Percentiles rank a stretch among this genome's conserved stretches.
These are phyloP conservation scores for Ctenochaetus hawaiiensis DNA, from an alignment of 2,797 vertebrate species.

Conservation along the genomic window DNA sequence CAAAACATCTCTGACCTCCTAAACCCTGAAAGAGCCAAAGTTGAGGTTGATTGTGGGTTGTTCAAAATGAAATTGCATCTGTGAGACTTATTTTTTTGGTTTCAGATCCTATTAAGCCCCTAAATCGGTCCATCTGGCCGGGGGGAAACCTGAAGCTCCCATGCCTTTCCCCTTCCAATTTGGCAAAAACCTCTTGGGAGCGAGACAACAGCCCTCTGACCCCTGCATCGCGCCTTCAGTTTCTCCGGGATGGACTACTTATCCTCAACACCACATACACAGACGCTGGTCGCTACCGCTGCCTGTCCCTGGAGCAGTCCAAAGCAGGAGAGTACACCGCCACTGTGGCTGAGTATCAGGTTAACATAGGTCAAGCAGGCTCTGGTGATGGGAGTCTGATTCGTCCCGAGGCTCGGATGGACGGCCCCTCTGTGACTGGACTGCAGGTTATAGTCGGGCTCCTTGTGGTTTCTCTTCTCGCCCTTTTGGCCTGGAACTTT, in stretches of 20 bases:
- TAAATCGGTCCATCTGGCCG: slow-evolving; percentile 44
- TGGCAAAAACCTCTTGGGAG: slow-evolving; percentile 79
- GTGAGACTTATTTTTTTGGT: slow-evolving; percentile 21
- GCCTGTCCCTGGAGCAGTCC: slow-evolving; percentile 79
- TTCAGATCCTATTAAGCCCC: slow-evolving; percentile 66
- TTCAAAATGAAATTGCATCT: background rate
- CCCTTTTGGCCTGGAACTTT: slow-evolving; percentile 82
- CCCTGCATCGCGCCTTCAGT: slow-evolving; percentile 52
- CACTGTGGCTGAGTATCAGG: slow-evolving; percentile 63
- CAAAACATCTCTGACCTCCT: slow-evolving; percentile 1
- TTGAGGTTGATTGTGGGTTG: background rate
- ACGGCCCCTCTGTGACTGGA: slow-evolving; percentile 45
- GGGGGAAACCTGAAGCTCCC: slow-evolving; percentile 73
- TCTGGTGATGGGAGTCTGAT: fast-evolving
- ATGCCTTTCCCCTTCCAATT: slow-evolving; percentile 79
- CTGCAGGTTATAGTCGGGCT: slow-evolving; percentile 63
- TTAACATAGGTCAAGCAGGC: slow-evolving; percentile 39
- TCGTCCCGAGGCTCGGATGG: slow-evolving; percentile 27
- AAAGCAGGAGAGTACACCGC: slow-evolving; percentile 45
- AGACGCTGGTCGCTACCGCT: slow-evolving; percentile 77
- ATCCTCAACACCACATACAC: slow-evolving; percentile 70
- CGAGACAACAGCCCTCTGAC: slow-evolving; percentile 47
- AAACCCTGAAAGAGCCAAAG: background rate
- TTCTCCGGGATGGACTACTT: slow-evolving; percentile 70
- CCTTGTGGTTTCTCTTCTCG: slow-evolving; percentile 70